Base-by-base conservation (phyloP, 2,113 vertebrate genomes). In the Spheniscus mendiculus region DNA sequence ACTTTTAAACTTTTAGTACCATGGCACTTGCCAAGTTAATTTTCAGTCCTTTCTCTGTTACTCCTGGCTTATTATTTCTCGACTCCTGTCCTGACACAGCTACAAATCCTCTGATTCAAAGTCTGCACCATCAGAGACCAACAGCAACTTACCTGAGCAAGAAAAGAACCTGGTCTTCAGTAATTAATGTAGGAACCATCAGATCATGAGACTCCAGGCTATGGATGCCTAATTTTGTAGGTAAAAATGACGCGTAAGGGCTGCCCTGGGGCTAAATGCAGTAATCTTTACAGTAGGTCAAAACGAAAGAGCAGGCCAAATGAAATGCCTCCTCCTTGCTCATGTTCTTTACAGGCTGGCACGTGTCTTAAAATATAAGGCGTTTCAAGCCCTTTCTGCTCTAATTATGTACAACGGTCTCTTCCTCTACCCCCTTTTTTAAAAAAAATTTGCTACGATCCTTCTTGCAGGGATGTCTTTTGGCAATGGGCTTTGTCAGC, bases 1-100 rank as follows among this genome's bases (percentile, higher is more conserved):
- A 52, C 38, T 47, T 47, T 96, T 42, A 72, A 92, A 61, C 53
- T 95, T 96, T 26, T 19, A 70, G 2, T 83, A 70, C 87, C 49
- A 10, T 53, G 27, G 66, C 47, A 55, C 55, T 88, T 82, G 55
- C 92, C 78, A 94, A 86, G 58, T 55, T 61, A 34, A 61, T 67
- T 96, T 96, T 85, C 96, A 95, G 63, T 83, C 70, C 72, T 88
- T 34, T 29, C 59, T 83, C 76, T 87, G 21, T 67, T 70, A 40
- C 42, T 94, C 55, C 32, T 92, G 74, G 80, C 56, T 97, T 94
- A 97, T 73, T 7, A 67, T 94, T 94, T 94, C 90, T 93, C 16
- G 19, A 26, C n/a, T 91, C 72, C 89, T 97, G 56, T 92, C 72
- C 71, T 83, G 79, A 87, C 85, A 73, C 78, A 94, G 82, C 87